These are phyloP conservation scores for Drosophila simulans DNA, from an alignment of 1,140 invertebrate genomes.

Conservation along the genomic window DNA sequence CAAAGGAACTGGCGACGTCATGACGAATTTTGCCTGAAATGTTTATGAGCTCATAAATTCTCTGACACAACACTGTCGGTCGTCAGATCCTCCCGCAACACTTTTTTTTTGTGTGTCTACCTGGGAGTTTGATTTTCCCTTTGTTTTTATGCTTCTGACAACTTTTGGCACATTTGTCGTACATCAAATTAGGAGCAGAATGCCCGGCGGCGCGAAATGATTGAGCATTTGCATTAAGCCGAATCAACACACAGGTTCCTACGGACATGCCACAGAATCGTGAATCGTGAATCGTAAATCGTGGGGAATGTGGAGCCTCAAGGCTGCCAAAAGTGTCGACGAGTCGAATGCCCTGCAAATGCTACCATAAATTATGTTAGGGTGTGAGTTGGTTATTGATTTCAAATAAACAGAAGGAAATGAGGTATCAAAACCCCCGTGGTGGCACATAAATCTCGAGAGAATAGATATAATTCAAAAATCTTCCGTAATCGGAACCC, in stretches of 20 bases:
- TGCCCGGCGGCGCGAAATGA: slow-evolving; percentile 57
- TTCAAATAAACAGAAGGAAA: background rate
- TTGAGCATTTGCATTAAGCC: slow-evolving; percentile 71
- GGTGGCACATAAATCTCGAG: background rate
- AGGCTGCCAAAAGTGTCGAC: slow-evolving; percentile 1
- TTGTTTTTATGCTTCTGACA: slow-evolving; percentile 54
- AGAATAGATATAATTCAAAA: background rate
- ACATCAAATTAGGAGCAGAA: slow-evolving; percentile 62
- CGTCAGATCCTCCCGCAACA: slow-evolving; percentile 1
- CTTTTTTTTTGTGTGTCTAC: slow-evolving; percentile 27
- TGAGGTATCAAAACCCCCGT: background rate
- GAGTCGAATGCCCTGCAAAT: slow-evolving; percentile 15
- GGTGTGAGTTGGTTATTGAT: background rate
- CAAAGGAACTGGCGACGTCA: slow-evolving; percentile 42
- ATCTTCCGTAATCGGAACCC: too few relatives aligned
- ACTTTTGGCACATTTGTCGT: slow-evolving; percentile 71
- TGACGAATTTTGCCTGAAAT: slow-evolving; percentile 60
- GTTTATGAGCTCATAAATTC: slow-evolving; percentile 76
- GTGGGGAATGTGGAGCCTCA: slow-evolving; percentile 14
- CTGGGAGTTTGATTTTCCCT: slow-evolving; percentile 25
- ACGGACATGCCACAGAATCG: slow-evolving; percentile 4
- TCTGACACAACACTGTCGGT: slow-evolving; percentile 20
- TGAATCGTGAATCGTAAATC: slow-evolving; percentile 3
- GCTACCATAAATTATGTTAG: background rate
- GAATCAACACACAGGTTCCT: slow-evolving; percentile 27